These are phyloP conservation scores for Daboia siamensis DNA, from an alignment of 2,113 vertebrate species.

Conservation along the genomic window DNA sequence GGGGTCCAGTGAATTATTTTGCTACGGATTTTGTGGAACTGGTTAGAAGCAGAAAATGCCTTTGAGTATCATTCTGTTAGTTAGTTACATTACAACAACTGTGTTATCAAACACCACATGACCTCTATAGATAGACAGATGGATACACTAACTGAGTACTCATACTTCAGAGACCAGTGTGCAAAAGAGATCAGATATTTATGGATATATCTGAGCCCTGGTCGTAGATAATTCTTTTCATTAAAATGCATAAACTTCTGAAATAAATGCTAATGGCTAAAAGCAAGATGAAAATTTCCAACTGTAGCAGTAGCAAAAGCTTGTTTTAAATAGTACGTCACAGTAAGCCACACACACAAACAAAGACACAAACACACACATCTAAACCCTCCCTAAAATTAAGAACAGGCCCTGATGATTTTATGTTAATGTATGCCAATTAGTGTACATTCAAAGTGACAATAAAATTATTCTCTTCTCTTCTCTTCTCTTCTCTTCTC, in stretches of 20 bases:
- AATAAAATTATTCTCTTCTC: no score
- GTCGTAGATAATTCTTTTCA: not conserved
- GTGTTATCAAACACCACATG: not conserved
- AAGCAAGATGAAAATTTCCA: slow-evolving; percentile 9
- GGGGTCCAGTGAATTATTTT: slow-evolving; percentile 52
- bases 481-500: no score
- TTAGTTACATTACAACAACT: not conserved
- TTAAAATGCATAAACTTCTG: not conserved
- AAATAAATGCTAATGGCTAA: not conserved
- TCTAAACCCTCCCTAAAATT: no score
- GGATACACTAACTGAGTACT: no score
- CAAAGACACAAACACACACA: no score
- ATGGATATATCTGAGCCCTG: not conserved
- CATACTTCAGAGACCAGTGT: not conserved
- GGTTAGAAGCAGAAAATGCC: slow-evolving; percentile 40
- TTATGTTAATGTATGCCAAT: no score
- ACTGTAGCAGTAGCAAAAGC: not conserved
- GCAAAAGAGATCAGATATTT: not conserved
- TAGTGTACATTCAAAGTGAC: no score
- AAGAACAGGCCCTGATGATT: no score
- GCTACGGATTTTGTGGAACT: slow-evolving; percentile 38
- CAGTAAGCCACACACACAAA: no score
- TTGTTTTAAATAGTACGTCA: not conserved
- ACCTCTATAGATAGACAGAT: not conserved
- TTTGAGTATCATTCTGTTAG: slow-evolving; percentile 12